Conservation (phyloP, 2,797 vertebrate genomes). For the Aeoliscus strigatus region DNA sequence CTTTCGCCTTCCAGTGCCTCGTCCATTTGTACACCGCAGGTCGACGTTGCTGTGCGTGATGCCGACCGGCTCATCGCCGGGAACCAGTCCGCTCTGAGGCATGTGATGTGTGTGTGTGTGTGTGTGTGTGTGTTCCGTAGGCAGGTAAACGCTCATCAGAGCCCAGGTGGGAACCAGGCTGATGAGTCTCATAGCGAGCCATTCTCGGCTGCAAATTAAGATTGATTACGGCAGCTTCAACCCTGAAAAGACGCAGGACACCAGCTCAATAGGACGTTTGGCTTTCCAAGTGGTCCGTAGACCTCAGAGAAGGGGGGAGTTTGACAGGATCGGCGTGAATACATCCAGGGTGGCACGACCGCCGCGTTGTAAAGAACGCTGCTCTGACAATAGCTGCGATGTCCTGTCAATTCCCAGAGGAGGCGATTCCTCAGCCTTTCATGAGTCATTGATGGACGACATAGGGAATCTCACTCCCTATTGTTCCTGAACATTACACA, state of each 20-base stretch:
- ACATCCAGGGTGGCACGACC: constrained; percentile 21
- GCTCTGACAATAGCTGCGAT: constrained; percentile 25
- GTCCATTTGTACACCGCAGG: too few species aligned
- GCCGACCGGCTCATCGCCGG: too few species aligned
- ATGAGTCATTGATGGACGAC: constrained; percentile 57
- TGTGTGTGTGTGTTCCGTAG: too few species aligned
- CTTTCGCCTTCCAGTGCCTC: too few species aligned
- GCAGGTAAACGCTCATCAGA: too few species aligned
- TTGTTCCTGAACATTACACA: constrained; percentile 51
- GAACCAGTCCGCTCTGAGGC: too few species aligned
- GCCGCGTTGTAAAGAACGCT: constrained; percentile 9
- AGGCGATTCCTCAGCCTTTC: constrained; percentile 25
- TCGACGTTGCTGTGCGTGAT: too few species aligned
- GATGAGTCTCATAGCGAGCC: neutral
- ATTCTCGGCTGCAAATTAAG: too few species aligned
- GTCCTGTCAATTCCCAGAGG: constrained; percentile 35
- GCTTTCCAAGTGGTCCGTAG: neutral
- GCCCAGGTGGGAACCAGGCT: too few species aligned
- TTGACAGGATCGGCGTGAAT: constrained; percentile 12
- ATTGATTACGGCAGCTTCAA: too few species aligned
- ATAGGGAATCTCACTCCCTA: constrained; percentile 26
- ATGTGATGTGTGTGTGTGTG: too few species aligned
- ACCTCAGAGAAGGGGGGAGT: neutral
- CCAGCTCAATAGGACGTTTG: neutral
- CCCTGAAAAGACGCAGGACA: too few species aligned